phyloP scores from a whole-genome alignment of 1,140 invertebrate species.

The Musca domestica region DNA sequence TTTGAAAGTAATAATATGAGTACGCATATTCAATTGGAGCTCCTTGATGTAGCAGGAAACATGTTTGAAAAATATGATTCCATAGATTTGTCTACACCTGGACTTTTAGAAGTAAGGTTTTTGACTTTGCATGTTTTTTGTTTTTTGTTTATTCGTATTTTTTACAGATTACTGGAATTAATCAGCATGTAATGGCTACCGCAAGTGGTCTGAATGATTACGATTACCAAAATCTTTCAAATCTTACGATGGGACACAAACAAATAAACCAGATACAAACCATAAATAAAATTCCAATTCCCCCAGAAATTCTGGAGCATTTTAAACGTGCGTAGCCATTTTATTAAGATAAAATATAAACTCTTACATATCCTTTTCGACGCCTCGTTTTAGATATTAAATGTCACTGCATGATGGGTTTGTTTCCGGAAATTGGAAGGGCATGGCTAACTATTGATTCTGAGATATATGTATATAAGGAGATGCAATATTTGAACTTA shows the following conservation, averaged over 20 bases:
- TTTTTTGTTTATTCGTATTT: background rate
- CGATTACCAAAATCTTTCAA: slow-evolving; percentile 81
- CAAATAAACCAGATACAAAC: slow-evolving; percentile 76
- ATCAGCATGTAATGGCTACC: slow-evolving; percentile 50
- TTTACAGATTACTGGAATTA: slow-evolving; percentile 46
- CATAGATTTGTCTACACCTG: slow-evolving; percentile 40
- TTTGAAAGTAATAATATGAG: background rate
- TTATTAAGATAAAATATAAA: slow-evolving; percentile 16
- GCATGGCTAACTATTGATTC: slow-evolving; percentile 98
- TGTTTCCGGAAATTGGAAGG: slow-evolving; percentile 92
- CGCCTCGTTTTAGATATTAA: slow-evolving; percentile 70
- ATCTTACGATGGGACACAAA: slow-evolving; percentile 62
- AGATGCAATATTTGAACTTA: background rate
- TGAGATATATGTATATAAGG: slow-evolving; percentile 81
- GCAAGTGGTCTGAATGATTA: slow-evolving; percentile 82
- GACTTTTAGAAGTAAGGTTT: slow-evolving; percentile 47
- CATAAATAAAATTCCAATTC: slow-evolving; percentile 81
- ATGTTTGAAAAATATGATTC: slow-evolving; percentile 48
- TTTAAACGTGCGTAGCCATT: slow-evolving; percentile 73
- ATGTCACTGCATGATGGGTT: slow-evolving; percentile 92
- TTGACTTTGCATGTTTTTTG: background rate
- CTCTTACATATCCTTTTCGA: slow-evolving; percentile 35
- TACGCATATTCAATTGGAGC: slow-evolving; percentile 26
- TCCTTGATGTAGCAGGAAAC: slow-evolving; percentile 41
- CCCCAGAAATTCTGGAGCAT: slow-evolving; percentile 89